Conservation (phyloP, 2,797 vertebrate genomes). For the Megalops cyprinoides region DNA sequence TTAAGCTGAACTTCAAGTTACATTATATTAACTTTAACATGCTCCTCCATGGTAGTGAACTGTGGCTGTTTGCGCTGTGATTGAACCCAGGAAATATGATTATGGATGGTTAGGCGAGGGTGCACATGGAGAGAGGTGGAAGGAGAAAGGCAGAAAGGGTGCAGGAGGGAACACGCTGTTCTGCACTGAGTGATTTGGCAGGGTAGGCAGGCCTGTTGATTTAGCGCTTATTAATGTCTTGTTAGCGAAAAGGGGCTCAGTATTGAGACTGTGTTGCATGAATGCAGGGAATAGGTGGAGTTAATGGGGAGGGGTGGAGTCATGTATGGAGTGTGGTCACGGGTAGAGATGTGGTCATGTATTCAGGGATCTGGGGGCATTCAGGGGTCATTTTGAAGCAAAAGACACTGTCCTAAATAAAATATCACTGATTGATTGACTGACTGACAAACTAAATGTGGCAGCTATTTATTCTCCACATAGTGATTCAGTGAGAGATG, state of each 20-base stretch:
- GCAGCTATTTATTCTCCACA: background rate
- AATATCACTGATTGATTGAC: background rate
- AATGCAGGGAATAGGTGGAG: background rate
- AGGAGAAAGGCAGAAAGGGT: no score
- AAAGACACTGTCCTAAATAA: background rate
- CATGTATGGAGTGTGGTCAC: background rate
- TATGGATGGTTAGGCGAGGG: no score
- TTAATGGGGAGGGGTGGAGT: background rate
- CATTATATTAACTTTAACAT: background rate
- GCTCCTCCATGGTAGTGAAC: background rate
- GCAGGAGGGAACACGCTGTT: background rate
- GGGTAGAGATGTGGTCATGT: no score
- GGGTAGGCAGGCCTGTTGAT: background rate
- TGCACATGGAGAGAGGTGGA: no score
- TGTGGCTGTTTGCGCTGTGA: no score
- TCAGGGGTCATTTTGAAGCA: no score
- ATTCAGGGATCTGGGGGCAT: no score
- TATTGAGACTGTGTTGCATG: no score
- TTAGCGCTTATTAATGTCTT: background rate
- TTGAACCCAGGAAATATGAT: no score
- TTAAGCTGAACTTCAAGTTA: background rate
- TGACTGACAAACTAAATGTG: background rate
- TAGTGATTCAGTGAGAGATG: background rate
- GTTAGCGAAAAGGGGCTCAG: background rate
- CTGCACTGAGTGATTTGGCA: background rate